phyloP scores from a whole-genome alignment of 2,113 vertebrate genomes.

The Glaucidium brasilianum region DNA sequence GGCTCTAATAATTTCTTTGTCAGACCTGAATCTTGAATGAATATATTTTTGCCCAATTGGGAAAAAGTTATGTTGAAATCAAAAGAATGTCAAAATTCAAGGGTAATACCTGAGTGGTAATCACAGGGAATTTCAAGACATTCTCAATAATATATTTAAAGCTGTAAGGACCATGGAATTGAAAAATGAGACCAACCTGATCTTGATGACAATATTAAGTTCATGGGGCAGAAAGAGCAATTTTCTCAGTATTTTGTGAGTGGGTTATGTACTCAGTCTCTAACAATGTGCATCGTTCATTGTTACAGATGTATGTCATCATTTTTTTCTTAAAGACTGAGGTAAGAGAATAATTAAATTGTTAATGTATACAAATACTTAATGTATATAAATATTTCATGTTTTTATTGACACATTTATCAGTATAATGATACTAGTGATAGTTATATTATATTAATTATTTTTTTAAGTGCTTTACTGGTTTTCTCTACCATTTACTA shows the following conservation, averaged over 20 bases:
- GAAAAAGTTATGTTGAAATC: background rate
- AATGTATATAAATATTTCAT: background rate
- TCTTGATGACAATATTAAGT: background rate
- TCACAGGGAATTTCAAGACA: background rate
- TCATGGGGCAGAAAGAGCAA: background rate
- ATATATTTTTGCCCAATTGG: background rate
- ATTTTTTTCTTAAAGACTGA: background rate
- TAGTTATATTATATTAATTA: background rate
- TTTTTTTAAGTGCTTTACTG: background rate
- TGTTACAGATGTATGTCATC: background rate
- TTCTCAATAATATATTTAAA: background rate
- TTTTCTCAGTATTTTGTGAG: background rate
- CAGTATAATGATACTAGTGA: background rate
- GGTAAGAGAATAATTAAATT: background rate
- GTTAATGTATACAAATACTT: background rate
- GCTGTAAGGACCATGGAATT: background rate
- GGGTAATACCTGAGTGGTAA: background rate
- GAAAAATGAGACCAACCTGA: background rate
- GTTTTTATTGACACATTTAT: background rate
- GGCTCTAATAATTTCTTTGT: background rate
- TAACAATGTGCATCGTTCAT: background rate
- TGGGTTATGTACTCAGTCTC: background rate
- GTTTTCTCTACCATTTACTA: background rate
- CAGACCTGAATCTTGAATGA: background rate
- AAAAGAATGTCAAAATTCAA: background rate